phyloP scores from a whole-genome alignment of 2,797 vertebrate species.

The Spheniscus humboldti region DNA sequence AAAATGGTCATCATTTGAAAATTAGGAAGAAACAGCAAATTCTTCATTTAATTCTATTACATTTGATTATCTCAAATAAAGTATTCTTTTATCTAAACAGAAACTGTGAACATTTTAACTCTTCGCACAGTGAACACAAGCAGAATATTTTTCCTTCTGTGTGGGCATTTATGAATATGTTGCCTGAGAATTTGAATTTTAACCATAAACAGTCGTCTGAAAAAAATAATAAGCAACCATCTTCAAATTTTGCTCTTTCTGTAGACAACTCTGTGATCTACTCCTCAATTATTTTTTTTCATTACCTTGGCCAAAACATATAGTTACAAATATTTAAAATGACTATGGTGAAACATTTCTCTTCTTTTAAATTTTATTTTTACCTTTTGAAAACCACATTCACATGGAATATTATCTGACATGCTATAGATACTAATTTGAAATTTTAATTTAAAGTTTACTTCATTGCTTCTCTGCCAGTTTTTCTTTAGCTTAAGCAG shows the following conservation, averaged over 20 bases:
- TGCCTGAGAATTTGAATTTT: background rate
- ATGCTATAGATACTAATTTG: background rate
- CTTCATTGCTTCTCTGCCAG: background rate
- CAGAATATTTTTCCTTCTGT: background rate
- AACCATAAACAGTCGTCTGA: background rate
- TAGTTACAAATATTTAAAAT: background rate
- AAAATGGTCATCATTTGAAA: background rate
- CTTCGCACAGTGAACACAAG: background rate
- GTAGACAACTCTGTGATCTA: background rate
- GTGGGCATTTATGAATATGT: background rate
- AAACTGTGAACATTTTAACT: background rate
- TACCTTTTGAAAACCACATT: background rate
- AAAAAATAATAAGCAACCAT: background rate
- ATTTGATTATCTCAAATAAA: background rate
- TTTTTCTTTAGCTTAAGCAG: background rate
- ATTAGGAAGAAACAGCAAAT: background rate
- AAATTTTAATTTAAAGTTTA: background rate
- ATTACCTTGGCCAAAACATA: background rate
- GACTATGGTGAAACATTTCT: background rate
- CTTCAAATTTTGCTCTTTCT: background rate
- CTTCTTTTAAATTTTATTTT: background rate
- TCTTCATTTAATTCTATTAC: background rate
- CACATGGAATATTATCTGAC: background rate
- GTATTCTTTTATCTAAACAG: background rate
- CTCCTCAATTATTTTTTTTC: background rate